Conservation (phyloP, 2,888 invertebrate species). For the Troglohyphantes excavatus region DNA sequence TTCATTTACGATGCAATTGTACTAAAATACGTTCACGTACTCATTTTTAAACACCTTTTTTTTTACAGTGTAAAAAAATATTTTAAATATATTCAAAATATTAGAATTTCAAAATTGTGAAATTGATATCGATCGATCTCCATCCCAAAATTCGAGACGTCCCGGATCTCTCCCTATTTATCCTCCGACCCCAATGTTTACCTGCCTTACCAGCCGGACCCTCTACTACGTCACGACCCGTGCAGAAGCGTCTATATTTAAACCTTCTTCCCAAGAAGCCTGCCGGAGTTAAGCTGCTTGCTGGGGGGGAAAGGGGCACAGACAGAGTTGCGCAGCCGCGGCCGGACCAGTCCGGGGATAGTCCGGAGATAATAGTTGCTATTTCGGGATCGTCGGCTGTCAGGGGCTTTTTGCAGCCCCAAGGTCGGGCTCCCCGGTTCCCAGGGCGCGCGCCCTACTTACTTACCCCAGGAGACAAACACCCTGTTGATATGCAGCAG, state of each 20-base stretch:
- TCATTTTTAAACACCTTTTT: too few relatives aligned
- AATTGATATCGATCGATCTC: too few relatives aligned
- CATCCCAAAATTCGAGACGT: too few relatives aligned
- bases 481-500: too few relatives aligned
- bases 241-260: slow-evolving; percentile 40
- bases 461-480: neutral
- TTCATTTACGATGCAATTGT: too few relatives aligned
- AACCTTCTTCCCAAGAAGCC: neutral
- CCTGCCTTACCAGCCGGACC: slow-evolving; percentile 7
- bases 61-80: too few relatives aligned
- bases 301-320: neutral
- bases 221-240: neutral
- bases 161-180: too few relatives aligned
- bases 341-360: slow-evolving; percentile 41
- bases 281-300: neutral
- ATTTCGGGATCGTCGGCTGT: slow-evolving; percentile 55
- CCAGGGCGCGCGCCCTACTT: slow-evolving; percentile 48
- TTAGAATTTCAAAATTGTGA: too few relatives aligned
- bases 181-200: too few relatives aligned
- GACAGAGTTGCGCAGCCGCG: slow-evolving; percentile 31
- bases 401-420: slow-evolving; percentile 64
- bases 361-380: slow-evolving; percentile 72
- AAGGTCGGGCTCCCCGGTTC: slow-evolving; percentile 65
- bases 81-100: too few relatives aligned
- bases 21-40: too few relatives aligned